phyloP scores from a whole-genome alignment of 2,113 vertebrate species.

The Apaloderma vittatum region DNA sequence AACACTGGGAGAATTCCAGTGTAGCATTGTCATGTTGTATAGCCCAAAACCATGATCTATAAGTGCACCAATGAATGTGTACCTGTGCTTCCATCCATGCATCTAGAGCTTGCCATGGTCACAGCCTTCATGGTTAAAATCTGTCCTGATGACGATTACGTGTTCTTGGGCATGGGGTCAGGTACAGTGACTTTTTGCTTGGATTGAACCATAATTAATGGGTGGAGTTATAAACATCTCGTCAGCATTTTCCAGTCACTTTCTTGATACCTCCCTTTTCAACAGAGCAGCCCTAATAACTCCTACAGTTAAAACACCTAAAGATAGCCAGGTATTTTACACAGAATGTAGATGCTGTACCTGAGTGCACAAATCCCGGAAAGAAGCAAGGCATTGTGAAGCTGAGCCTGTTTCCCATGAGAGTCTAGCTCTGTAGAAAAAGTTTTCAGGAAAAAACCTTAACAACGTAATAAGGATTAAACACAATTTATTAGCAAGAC shows the following conservation, averaged over 20 bases:
- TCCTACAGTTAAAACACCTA: not conserved
- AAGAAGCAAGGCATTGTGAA: not conserved
- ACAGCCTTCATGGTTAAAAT: not conserved
- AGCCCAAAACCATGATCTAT: not conserved
- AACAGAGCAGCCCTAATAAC: not conserved
- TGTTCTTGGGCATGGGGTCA: accelerated
- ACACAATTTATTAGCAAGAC: not conserved
- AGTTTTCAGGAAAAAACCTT: not conserved
- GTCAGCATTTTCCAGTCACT: not conserved
- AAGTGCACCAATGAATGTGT: accelerated
- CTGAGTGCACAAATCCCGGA: not conserved
- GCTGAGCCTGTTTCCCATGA: not conserved
- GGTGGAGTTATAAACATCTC: not conserved
- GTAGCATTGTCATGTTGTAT: not conserved
- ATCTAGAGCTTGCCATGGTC: not conserved
- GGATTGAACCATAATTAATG: not conserved
- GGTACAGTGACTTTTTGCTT: not conserved
- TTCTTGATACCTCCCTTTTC: not conserved
- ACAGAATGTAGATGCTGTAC: not conserved
- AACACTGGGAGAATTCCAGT: not conserved
- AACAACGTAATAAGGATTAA: not conserved
- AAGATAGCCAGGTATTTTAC: not conserved
- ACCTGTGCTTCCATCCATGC: accelerated
- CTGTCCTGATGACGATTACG: not conserved
- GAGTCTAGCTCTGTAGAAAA: not conserved